Conservation (phyloP, 2,113 vertebrate genomes). For the Megaleporinus macrocephalus region DNA sequence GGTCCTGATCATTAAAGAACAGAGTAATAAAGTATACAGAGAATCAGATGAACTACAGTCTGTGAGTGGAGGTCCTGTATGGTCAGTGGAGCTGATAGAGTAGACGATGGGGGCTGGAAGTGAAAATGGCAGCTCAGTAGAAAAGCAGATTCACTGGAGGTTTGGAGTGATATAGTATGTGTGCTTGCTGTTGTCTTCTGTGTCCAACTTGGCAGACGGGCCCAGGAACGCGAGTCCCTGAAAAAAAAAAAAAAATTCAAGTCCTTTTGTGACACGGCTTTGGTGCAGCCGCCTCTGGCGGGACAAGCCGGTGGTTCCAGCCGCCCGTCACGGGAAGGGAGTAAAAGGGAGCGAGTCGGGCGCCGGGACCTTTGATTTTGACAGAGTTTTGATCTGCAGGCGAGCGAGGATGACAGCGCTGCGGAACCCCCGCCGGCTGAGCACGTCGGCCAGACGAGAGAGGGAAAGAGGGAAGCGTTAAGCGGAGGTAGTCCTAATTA, state of each 20-base stretch:
- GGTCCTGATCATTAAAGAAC: too few species aligned
- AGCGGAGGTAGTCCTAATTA: conserved; percentile 79
- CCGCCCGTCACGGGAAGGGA: conserved; percentile 65
- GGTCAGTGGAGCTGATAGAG: too few species aligned
- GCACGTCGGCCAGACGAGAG: conserved; percentile 59
- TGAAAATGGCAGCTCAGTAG: too few species aligned
- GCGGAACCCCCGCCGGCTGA: conserved; percentile 65
- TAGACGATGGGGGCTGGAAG: too few species aligned
- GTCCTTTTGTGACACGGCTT: conserved; percentile 18
- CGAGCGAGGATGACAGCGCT: conserved; percentile 63
- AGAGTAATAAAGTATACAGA: too few species aligned
- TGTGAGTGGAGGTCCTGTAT: too few species aligned
- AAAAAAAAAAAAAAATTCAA: background rate
- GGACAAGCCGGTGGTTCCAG: conserved; percentile 59
- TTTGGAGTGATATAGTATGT: conserved; percentile 29
- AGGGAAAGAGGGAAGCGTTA: conserved; percentile 59
- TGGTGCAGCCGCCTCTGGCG: background rate
- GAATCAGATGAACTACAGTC: too few species aligned
- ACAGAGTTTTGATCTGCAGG: conserved; percentile 63
- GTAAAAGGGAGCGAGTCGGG: conserved; percentile 62
- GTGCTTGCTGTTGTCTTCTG: conserved; percentile 48
- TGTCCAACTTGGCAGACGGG: too few species aligned
- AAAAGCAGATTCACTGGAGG: background rate
- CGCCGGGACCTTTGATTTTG: conserved; percentile 66
- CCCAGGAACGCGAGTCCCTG: background rate